Evolutionary conservation across 1,140 invertebrate species (phyloP), one percentile per base, ranked within the genome.

Genomic region (Epicauta chinensis): DNA sequence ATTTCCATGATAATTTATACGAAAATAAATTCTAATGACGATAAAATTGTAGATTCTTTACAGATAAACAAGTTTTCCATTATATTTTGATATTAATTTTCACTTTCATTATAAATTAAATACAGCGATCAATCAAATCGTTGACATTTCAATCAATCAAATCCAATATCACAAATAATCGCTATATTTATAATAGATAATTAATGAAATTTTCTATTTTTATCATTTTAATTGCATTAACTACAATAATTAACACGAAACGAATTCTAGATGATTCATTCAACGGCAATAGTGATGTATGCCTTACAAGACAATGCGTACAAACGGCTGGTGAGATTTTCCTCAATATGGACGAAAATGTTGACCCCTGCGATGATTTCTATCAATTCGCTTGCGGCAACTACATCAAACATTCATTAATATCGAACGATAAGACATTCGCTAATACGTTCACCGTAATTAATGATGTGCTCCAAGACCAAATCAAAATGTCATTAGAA

Each of bases 291-390:
- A 85, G 83, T 23, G 67, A 79, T 82, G 0, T 80, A 81, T 0
- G 77, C 89, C 6, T 87, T 84, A 53, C 81, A 83, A 0, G 89
- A 91, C 69, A 83, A 81, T 87, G 85, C 68, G 72, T 87, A 40
- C 79, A 84, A 56, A 81, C 84, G 75, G 86, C 87, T 0, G 84
- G 85, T 1, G 77, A 77, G 45, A 75, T 91, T 3, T 68, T 91
- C 0, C 69, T 77, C n/a, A 85, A 86, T 60, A 84, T 91, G 79
- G 84, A 91, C 57, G 64, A 73, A 1, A 73, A 71, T 9, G 80
- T 87, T 0, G 82, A 94, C 61, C 93, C 93, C 0, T 97, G 93
- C 64, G 83, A 92, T 51, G 89, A 96, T 67, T 97, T 96, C 71
- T 96, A 93, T 67, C 67, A 82, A 54, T 93, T 89, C 58, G 79